These are phyloP conservation scores for Regulus satrapa DNA, from an alignment of 2,113 vertebrate genomes.

Conservation along the genomic window DNA sequence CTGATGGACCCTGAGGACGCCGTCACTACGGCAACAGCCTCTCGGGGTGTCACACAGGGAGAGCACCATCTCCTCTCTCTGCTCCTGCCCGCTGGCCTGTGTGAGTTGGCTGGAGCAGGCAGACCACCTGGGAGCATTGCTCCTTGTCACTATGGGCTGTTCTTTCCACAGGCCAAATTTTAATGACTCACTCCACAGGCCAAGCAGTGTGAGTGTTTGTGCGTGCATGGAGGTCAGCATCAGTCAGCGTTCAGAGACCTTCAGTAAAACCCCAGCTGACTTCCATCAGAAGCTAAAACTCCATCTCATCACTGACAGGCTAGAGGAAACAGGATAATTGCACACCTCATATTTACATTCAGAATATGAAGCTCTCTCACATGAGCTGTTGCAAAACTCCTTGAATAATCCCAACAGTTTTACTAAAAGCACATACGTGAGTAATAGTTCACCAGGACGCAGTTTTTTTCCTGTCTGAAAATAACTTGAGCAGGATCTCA, in stretches of 20 bases:
- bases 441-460: not conserved
- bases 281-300: not conserved
- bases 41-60: accelerated
- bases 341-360: not conserved
- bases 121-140: not conserved
- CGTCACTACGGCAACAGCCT: not conserved
- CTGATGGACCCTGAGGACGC: not conserved
- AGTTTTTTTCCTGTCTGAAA: not conserved
- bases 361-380: not conserved
- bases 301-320: not conserved
- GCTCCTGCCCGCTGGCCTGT: not conserved
- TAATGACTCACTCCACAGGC: not conserved
- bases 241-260: not conserved
- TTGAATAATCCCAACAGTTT: not conserved
- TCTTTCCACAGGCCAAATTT: not conserved
- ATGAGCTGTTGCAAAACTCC: not conserved
- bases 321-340: not conserved
- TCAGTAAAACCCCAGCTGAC: not conserved
- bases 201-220: not conserved
- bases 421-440: not conserved
- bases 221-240: not conserved
- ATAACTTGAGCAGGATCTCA: not conserved
- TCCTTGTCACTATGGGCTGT: not conserved
- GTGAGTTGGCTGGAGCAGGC: not conserved
- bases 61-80: not conserved